Conservation (phyloP, 1,140 invertebrate species). For the Oppia nitens region DNA sequence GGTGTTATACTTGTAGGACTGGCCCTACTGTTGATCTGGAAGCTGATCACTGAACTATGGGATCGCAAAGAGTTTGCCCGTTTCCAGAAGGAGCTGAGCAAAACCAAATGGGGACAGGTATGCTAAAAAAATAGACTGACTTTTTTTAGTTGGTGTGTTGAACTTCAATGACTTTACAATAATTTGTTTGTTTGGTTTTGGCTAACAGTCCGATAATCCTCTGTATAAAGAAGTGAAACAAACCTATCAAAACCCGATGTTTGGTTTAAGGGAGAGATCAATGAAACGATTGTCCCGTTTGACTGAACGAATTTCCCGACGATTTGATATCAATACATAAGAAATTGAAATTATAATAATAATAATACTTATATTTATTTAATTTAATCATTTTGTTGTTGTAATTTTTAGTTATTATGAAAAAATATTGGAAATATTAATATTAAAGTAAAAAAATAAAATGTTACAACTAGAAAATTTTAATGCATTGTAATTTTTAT, state of each 20-base stretch:
- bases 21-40: constrained; percentile 79
- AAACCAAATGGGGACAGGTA: constrained; percentile 69
- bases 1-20: constrained; percentile 73
- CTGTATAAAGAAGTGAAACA: constrained; percentile 9
- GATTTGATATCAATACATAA: too few relatives aligned
- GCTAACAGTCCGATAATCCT: constrained; percentile 7
- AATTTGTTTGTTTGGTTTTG: too few relatives aligned
- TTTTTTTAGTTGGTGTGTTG: not conserved
- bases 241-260: constrained; percentile 4
- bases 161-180: not conserved
- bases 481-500: too few relatives aligned
- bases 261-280: constrained; percentile 6
- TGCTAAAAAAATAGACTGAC: not conserved
- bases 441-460: too few relatives aligned
- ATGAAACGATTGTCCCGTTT: too few relatives aligned
- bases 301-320: too few relatives aligned
- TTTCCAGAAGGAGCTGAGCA: constrained; percentile 85
- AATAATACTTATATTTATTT: too few relatives aligned
- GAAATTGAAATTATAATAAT: too few relatives aligned
- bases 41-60: constrained; percentile 81
- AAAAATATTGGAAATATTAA: too few relatives aligned
- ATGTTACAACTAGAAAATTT: too few relatives aligned
- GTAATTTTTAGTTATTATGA: too few relatives aligned
- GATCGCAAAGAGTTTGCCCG: constrained; percentile 85
- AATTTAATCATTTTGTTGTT: too few relatives aligned